A percentile compares a stretch with the other conserved stretches of the same genome.
phyloP scores from a whole-genome alignment of 2,113 vertebrate species.

The Xenus cinereus region DNA sequence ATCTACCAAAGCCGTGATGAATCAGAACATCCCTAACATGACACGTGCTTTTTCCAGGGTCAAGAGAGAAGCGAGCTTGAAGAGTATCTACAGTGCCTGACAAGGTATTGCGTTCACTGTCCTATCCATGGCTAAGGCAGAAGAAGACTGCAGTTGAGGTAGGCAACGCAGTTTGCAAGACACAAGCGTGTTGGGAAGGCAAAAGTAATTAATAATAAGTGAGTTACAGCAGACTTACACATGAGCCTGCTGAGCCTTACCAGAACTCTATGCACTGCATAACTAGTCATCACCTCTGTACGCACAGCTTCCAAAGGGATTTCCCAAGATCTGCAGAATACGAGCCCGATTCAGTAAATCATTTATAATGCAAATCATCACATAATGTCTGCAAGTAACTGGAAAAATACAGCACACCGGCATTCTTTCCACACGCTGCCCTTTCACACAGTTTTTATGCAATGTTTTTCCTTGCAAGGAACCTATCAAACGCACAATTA shows the following conservation, averaged over 20 bases:
- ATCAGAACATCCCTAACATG: not conserved
- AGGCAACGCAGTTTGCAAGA: not conserved
- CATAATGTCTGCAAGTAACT: not conserved
- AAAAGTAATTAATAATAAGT: not conserved
- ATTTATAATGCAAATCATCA: not conserved
- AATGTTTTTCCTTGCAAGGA: not conserved
- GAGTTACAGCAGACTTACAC: not conserved
- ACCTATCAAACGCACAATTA: not conserved
- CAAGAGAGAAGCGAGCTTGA: not conserved
- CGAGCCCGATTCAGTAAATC: not conserved
- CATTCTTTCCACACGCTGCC: not conserved
- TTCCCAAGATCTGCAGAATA: not conserved
- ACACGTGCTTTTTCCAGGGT: not conserved
- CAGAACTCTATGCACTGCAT: not conserved
- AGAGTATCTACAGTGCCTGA: not conserved
- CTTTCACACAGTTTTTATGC: not conserved
- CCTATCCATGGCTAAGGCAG: not conserved
- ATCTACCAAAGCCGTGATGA: not conserved
- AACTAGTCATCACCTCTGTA: not conserved
- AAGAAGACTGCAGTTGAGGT: not conserved
- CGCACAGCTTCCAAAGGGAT: not conserved
- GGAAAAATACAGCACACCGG: not conserved
- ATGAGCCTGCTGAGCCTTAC: not conserved
- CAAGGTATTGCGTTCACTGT: not conserved
- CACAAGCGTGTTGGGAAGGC: not conserved